Evolutionary conservation across 2,113 vertebrate genomes (phyloP).

Genomic region (Brachypteracias leptosomus): DNA sequence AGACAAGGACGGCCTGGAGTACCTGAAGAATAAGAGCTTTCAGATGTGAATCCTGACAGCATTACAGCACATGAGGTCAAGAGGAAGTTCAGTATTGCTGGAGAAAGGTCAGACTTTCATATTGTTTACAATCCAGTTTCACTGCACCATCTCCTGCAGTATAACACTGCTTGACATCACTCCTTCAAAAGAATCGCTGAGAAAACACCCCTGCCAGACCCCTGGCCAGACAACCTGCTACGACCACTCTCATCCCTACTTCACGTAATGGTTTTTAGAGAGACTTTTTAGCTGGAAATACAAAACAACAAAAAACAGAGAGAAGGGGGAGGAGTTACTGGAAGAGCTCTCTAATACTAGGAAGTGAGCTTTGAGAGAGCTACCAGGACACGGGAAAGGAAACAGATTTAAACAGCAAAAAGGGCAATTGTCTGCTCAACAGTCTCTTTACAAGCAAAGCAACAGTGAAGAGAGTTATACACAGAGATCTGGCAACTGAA

Average conservation of each 20-base stretch:
- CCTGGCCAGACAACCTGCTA: background rate
- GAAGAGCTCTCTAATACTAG: background rate
- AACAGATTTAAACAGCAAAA: background rate
- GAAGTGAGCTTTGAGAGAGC: background rate
- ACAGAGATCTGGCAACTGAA: fast-evolving
- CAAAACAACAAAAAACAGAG: background rate
- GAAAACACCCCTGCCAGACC: background rate
- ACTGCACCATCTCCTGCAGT: background rate
- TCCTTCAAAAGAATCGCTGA: background rate
- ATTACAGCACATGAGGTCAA: background rate
- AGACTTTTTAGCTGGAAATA: background rate
- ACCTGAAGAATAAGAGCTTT: background rate
- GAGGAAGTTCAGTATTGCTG: background rate
- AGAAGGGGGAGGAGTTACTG: background rate
- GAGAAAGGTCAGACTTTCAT: background rate
- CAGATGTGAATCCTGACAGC: background rate
- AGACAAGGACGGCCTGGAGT: fast-evolving
- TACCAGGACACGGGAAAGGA: background rate
- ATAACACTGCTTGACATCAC: background rate
- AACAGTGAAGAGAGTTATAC: background rate
- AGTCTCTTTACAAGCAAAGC: background rate
- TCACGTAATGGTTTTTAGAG: background rate
- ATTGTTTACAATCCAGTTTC: background rate
- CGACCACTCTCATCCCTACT: background rate
- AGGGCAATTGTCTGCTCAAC: background rate